A percentile compares a stretch with the other conserved stretches of the same genome.
These are phyloP conservation scores for Nephrotoma appendiculata DNA, from an alignment of 2,888 invertebrate genomes.

Conservation along the genomic window DNA sequence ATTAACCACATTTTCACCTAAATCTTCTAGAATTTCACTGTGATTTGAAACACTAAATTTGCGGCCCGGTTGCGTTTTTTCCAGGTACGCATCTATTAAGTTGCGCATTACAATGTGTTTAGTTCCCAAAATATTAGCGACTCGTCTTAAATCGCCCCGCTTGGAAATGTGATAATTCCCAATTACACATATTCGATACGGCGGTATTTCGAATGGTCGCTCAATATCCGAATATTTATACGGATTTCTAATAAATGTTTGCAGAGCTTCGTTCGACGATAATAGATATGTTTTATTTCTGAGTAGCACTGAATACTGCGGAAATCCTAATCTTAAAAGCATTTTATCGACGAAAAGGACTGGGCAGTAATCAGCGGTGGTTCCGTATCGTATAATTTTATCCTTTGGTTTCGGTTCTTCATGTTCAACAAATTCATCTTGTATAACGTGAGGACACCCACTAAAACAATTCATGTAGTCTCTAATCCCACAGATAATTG, in stretches of 20 bases:
- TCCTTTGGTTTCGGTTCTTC: not conserved
- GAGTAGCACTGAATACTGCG: not conserved
- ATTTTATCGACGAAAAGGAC: not conserved
- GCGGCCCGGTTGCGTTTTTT: not conserved
- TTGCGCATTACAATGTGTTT: not conserved
- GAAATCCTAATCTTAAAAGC: not conserved
- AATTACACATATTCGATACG: not conserved
- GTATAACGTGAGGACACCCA: not conserved
- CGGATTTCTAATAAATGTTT: not conserved
- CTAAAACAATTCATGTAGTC: not conserved
- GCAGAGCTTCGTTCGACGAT: not conserved
- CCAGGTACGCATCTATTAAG: not conserved
- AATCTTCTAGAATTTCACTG: not conserved
- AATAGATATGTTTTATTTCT: not conserved
- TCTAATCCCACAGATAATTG: not conserved
- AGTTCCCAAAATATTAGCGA: not conserved
- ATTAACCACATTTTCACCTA: not conserved
- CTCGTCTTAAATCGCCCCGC: not conserved
- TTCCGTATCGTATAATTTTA: not conserved
- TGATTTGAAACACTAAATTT: not conserved
- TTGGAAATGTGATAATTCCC: not conserved
- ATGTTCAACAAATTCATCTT: not conserved
- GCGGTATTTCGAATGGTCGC: not conserved
- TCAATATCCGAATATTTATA: not conserved
- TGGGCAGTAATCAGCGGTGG: not conserved